Conservation (phyloP, 2,888 invertebrate species). For the Polyommatus icarus region DNA sequence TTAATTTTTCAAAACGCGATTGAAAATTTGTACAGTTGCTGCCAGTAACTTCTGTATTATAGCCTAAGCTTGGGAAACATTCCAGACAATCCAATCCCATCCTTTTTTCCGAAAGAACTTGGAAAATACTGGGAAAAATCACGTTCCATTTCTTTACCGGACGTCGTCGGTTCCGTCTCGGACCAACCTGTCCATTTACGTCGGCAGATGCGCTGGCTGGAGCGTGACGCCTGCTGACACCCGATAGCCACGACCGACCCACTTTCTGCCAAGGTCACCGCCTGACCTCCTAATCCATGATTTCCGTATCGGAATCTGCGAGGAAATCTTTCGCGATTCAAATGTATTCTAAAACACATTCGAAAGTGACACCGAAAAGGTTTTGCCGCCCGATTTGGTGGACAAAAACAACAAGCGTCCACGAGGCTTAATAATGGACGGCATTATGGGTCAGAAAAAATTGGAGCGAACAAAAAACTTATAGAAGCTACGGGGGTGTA, state of each 20-base stretch:
- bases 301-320: slow-evolving; percentile 44
- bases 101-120: background rate
- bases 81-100: background rate
- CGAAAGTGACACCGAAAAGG: slow-evolving; percentile 22
- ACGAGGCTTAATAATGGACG: slow-evolving; percentile 4
- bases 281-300: slow-evolving; percentile 71
- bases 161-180: slow-evolving; percentile 17
- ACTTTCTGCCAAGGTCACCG: slow-evolving; percentile 75
- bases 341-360: slow-evolving; percentile 18
- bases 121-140: background rate
- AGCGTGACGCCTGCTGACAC: slow-evolving; percentile 78
- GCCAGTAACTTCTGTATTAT: background rate
- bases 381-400: background rate
- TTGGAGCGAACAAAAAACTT: slow-evolving; percentile 5
- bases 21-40: too few species aligned
- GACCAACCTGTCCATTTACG: slow-evolving; percentile 32
- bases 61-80: background rate
- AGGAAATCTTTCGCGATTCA: slow-evolving; percentile 33
- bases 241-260: slow-evolving; percentile 74
- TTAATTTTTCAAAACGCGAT: too few species aligned
- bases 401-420: background rate
- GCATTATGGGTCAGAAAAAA: slow-evolving; percentile 16
- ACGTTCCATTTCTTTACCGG: slow-evolving; percentile 16
- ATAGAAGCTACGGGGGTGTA: background rate
- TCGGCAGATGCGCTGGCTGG: slow-evolving; percentile 47